phyloP scores from a whole-genome alignment of 2,113 vertebrate genomes.

The Mus spicilegus region DNA sequence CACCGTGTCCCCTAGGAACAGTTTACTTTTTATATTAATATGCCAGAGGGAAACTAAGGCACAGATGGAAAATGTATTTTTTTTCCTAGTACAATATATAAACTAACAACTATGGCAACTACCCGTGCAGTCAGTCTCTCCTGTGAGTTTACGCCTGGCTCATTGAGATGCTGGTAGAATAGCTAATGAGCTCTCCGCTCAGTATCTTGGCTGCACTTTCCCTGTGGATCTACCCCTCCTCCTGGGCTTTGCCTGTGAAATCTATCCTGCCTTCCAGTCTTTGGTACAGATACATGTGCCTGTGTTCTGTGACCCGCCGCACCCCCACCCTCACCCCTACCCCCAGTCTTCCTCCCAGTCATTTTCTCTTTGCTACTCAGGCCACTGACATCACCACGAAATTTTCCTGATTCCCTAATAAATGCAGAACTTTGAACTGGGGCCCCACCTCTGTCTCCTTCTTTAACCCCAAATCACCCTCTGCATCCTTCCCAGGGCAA shows the following conservation, averaged over 20 bases:
- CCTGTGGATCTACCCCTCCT: not conserved
- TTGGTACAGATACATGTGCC: not conserved
- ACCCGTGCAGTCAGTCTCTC: not conserved
- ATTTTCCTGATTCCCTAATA: not conserved
- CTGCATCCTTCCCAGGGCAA: not conserved
- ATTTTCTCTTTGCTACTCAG: not conserved
- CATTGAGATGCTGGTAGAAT: not conserved
- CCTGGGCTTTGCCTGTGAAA: not conserved
- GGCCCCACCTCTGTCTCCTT: not conserved
- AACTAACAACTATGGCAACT: constrained; percentile 42
- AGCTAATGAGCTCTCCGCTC: not conserved
- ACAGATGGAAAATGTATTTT: constrained; percentile 62
- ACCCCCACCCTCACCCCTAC: no score
- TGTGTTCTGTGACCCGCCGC: not conserved
- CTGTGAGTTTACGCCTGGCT: not conserved
- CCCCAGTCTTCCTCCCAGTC: not conserved
- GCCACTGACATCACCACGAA: not conserved
- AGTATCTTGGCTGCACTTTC: not conserved
- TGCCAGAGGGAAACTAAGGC: constrained; percentile 68
- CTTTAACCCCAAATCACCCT: not conserved
- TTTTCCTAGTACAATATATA: not conserved
- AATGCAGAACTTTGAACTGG: not conserved
- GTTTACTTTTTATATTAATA: constrained; percentile 41
- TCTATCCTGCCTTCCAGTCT: not conserved
- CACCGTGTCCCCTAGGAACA: not conserved